Base-by-base conservation (phyloP, 2,888 invertebrate genomes). In the Drosophila meridiana region DNA sequence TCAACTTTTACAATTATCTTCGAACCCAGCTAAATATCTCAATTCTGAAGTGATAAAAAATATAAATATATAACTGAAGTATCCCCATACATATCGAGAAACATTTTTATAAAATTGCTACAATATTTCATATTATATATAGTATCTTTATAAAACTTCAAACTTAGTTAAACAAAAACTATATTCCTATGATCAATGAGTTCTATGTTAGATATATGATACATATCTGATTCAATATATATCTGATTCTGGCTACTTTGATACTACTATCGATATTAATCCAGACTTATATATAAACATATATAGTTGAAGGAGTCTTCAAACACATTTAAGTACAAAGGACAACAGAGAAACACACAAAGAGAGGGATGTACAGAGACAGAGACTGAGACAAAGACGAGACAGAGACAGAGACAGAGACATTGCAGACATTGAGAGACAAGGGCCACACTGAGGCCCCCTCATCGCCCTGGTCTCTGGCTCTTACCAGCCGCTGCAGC, bases 401-500 rank as follows among this genome's bases (percentile, higher is more conserved):
- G 32, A 4, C 2, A 36, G 45, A 26, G 1, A 11, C 2, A 14
- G 8, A 30, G 20, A 52, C 34, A 26, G 0, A n/a, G 28, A 38
- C n/a, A 14, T 36, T 40, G 4, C 0, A n/a, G 28, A 38, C n/a
- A 14, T 36, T 40, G 4, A 1, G 0, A 13, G 5, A 14, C 5
- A 7, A 28, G 30, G 56, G 3, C 42, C n/a, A 30, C 58, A 43
- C 14, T 32, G 3, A 34, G 53, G 53, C 13, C 26, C 9, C 2
- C 30, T 32, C 36, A 38, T 20, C 32, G 14, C 32, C 30, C 8
- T 30, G 2, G 50, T 26, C 26, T 26, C 69, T 74, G 80, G 61
- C 95, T 95, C 97, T 97, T 96, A 97, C 97, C 97, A 97, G 96
- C 94, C 96, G 96, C 93, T 97, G 97, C 93, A 97, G 95, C 94